Conservation (phyloP, 2,888 invertebrate genomes). For the Exocentrus adspersus region DNA sequence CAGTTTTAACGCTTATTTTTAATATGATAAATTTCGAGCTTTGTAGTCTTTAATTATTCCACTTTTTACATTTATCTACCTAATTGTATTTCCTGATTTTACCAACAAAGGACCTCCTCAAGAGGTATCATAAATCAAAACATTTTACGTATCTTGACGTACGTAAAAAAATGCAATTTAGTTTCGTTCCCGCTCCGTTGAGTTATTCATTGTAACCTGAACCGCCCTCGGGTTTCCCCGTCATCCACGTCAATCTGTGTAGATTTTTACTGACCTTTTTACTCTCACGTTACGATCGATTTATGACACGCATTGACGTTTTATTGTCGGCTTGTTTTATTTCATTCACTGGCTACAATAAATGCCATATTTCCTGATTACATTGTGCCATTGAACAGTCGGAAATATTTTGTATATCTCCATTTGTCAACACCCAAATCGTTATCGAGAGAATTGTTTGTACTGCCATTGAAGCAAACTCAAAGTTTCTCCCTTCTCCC, state of each 20-base stretch:
- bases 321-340: conserved; percentile 42
- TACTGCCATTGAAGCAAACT: too few relatives aligned
- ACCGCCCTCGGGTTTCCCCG: conserved; percentile 40
- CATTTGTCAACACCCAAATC: conserved; percentile 7
- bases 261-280: conserved; percentile 46
- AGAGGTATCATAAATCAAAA: conserved; percentile 63
- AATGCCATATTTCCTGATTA: conserved; percentile 27
- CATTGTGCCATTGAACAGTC: conserved; percentile 14
- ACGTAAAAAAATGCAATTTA: conserved; percentile 56
- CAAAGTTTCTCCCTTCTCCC: too few relatives aligned
- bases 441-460: neutral
- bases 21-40: conserved; percentile 65
- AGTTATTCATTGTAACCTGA: conserved; percentile 57
- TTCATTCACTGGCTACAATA: conserved; percentile 31
- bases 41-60: conserved; percentile 65
- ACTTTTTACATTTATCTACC: conserved; percentile 65
- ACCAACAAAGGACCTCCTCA: conserved; percentile 59
- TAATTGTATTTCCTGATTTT: conserved; percentile 64
- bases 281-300: conserved; percentile 43
- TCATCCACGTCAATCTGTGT: conserved; percentile 24
- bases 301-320: conserved; percentile 51
- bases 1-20: conserved; percentile 64
- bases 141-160: conserved; percentile 57
- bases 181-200: conserved; percentile 54
- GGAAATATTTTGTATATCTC: conserved; percentile 16